Evolutionary conservation across 64 coral and sea anemone species (phyloP), one percentile per base, ranked within the genome.

Genomic region (Exaiptasia diaphana): DNA sequence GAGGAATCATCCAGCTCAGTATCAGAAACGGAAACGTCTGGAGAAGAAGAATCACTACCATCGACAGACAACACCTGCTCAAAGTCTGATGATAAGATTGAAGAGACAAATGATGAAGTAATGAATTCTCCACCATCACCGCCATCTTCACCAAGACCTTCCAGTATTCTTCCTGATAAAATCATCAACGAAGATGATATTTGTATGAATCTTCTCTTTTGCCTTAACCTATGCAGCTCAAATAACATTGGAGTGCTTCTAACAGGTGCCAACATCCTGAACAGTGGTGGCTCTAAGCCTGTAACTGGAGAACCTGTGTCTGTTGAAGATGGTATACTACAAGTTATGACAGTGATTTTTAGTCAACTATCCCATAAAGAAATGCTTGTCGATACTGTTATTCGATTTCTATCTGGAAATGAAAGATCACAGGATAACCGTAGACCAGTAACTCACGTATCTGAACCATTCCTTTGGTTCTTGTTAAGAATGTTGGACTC

Each of bases 381-480:
- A 7, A 44, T 50, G 0, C 37, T 85, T 30, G 65, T 87, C 3
- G 71, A 82, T 33, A 49, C 64, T 32, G 46, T 96, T 26, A 53
- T 90, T 43, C 43, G 41, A 71, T 96, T 27, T 71, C 85, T 75
- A 2, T 63, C 64, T 29, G 53, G 29, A 40, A 37, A 40, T 26
- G 22, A 46, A 40, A 38, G 11, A 43, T 40, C 37, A 8, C 40
- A 40, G 15, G 24, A 6, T 23, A 30, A 6, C 7, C 21, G 7
- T n/a, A 5, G 27, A 11, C 55, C 67, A 36, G 33, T 64, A 4
- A 77, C 38, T n/a, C 59, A 65, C 42, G 40, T 97, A 14, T 97
- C 94, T 67, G 94, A 85, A 23, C 84, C 90, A 39, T 61, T 97
- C n/a, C 64, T 97, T 1, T 92, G 79, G 89, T 64, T 97, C 46